Evolutionary conservation across 2,888 invertebrate species (phyloP), one percentile per base, ranked within the genome.

Genomic region (Drosophila emarginata): DNA sequence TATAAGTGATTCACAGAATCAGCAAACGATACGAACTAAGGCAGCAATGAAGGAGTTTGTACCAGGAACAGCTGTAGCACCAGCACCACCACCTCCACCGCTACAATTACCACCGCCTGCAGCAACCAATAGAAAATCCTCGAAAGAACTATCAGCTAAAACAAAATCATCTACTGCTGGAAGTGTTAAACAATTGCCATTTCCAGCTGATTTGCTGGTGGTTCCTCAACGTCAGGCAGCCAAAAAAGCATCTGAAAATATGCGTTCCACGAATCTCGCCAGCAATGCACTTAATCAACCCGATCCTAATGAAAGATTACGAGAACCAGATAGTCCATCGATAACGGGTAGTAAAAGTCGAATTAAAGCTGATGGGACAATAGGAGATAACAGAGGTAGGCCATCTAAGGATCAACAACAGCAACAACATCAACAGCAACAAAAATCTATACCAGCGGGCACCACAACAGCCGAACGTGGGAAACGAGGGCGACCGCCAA

Each of bases 201-300:
- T 94, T 80, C 94, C 96, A n/a, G 95, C 96, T 1, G 96, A 97
- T 91, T 93, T 97, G 60, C 69, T 91, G 45, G 97, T 97, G 76
- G 97, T 97, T 50, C 97, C 97, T 1, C 97, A 97, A 90, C 93
- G 97, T 61, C 96, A 97, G 92, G 97, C 97, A 28, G 97, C 97
- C 26, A 97, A 97, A 90, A 97, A 97, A 89, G 97, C 97, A 0
- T 96, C 96, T 1, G 97, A 97, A 91, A 97, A 96, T 88, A 95
- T 97, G 94, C 95, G 94, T 69, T 94, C 94, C 18, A 95, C 94
- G 54, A 95, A 94, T 77, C 92, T 92, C 26, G 79, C 76, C 7
- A 54, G 18, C 36, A 54, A 54, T 54, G 65, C 81, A 7, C 53
- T 68, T 4, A 21, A 69, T 21, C 64, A 81, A 60, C 81, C 85